Base-by-base conservation (phyloP, 2,888 invertebrate genomes). In the Cosmia pyralina region DNA sequence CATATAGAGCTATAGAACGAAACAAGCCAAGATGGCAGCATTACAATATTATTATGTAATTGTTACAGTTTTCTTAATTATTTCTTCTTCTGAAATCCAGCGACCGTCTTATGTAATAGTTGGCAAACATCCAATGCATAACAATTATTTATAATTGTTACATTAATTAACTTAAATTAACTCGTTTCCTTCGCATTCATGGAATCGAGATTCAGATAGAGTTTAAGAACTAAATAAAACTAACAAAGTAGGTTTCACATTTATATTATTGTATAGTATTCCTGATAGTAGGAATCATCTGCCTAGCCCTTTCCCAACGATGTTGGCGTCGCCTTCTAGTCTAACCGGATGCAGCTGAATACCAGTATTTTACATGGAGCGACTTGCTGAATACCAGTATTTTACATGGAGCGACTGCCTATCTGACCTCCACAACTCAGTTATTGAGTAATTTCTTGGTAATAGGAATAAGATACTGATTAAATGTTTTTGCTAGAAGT, bases 81-180 rank as follows among this genome's bases (percentile, higher is more conserved):
- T 64, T 77, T 59, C 48, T 64, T 67, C 55, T 67, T 68, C 67
- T 60, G 52, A 71, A 64, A 66, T 46, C 41, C 62, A 58, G 38
- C 69, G 17, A 62, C 46, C 57, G 22, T 53, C 19, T 63, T 72
- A 73, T 52, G 38, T 64, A 69, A 73, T 48, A 57, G 17, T 72
- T 81, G 82, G 75, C 81, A 68, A 28, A 64, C 44, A 60, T 58
- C 74, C 82, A 81, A 59, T 68, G 69, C 66, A 64, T 53, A 72
- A 57, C 62, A 75, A 69, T 79, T 74, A 79, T 79, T 68, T 69
- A 60, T 79, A 79, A 60, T 52, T 67, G 13, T 68, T 58, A 38
- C 28, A 50, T 57, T 66, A 38, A 58, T 68, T 19, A 72, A 69
- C 41, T 53, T 38, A 17, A 65, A 52, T 67, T 52, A 55, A 55